phyloP scores from a whole-genome alignment of 1,140 invertebrate species.

The Eufriesea mexicana region DNA sequence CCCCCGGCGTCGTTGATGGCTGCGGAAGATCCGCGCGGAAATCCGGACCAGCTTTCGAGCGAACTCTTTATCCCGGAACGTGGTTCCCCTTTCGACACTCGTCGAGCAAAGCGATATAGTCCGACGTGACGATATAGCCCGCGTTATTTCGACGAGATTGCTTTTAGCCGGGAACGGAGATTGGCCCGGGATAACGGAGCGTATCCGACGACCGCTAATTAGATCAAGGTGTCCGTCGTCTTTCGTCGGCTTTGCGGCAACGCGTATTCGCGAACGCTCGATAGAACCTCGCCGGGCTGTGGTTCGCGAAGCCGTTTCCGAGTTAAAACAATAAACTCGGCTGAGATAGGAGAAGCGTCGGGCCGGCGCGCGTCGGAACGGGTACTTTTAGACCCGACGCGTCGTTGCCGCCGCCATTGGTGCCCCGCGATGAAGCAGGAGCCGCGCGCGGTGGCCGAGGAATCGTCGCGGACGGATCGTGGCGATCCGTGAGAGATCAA shows the following conservation, averaged over 20 bases:
- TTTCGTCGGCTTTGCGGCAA: background rate
- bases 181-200: background rate
- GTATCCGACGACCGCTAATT: background rate
- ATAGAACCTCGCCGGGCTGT: conserved; percentile 65
- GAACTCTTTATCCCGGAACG: background rate
- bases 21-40: background rate
- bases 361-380: conserved; percentile 6
- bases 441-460: no score
- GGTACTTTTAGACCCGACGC: conserved; percentile 42
- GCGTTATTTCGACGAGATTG: background rate
- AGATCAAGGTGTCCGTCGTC: background rate
- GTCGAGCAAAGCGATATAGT: background rate
- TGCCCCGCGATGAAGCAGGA: no score
- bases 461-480: no score
- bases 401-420: background rate
- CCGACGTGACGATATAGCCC: background rate
- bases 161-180: background rate
- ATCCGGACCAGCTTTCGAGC: background rate
- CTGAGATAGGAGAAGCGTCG: no score
- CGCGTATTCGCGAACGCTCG: conserved; percentile 59
- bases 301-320: conserved; percentile 58
- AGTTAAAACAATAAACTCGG: conserved; percentile 77
- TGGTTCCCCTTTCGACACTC: conserved; percentile 11
- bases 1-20: background rate
- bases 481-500: no score